These are phyloP conservation scores for Rhabdornis inornatus DNA, from an alignment of 2,113 vertebrate genomes.

Conservation along the genomic window DNA sequence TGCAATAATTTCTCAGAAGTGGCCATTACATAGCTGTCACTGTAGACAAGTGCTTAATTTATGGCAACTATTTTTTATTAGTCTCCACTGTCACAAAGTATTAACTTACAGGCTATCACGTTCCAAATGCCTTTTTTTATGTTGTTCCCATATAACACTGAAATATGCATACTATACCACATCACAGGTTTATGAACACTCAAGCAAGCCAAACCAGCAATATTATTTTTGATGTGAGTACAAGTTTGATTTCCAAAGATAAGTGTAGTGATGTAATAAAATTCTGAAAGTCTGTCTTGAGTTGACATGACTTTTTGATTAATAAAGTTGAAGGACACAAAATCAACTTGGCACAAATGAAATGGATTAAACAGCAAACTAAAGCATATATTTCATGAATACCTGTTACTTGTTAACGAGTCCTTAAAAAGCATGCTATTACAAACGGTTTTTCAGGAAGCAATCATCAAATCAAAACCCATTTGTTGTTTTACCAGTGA, in stretches of 20 bases:
- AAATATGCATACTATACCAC: neutral
- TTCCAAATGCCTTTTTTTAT: conserved; percentile 21
- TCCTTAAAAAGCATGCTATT: neutral
- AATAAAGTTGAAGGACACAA: neutral
- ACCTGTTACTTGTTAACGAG: neutral
- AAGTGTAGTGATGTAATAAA: neutral
- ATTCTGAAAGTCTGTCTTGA: neutral
- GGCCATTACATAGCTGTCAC: neutral
- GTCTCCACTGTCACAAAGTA: conserved; percentile 5
- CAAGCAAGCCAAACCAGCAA: neutral
- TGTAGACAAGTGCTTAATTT: conserved; percentile 21
- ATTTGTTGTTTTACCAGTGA: neutral
- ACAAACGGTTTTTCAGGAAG: neutral
- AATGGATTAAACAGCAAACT: neutral
- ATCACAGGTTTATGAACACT: neutral
- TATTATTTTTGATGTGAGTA: neutral
- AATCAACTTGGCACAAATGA: neutral
- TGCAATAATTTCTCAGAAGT: conserved; percentile 28
- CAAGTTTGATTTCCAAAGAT: conserved; percentile 3
- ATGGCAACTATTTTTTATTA: conserved; percentile 44
- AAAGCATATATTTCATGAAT: neutral
- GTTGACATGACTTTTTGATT: neutral
- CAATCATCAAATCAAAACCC: neutral
- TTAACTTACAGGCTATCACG: neutral
- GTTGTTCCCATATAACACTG: neutral